phyloP scores from a whole-genome alignment of 2,113 vertebrate species.

The Crocuta crocuta region DNA sequence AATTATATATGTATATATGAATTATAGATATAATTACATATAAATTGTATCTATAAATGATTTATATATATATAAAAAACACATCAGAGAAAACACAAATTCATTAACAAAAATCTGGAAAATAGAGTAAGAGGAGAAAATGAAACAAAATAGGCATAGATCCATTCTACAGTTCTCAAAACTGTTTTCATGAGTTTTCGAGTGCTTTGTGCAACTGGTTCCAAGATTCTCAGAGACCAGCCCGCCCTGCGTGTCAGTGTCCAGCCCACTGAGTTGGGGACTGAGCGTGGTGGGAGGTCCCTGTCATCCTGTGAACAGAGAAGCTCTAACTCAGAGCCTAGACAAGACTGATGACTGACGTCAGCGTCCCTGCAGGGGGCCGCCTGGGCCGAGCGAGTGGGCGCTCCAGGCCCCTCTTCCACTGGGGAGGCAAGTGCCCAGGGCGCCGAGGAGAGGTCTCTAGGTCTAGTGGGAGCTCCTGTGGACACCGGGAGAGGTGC shows the following conservation, averaged over 20 bases:
- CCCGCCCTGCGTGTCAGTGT: neutral
- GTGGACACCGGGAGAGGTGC: neutral
- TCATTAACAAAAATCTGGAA: neutral
- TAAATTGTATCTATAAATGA: neutral
- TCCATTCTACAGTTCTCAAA: neutral
- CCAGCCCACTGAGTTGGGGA: neutral
- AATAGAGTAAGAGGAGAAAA: neutral
- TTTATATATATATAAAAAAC: neutral
- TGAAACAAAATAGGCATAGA: neutral
- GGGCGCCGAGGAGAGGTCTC: neutral
- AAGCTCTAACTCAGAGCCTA: neutral
- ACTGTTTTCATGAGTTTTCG: neutral
- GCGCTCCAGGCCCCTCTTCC: rapidly evolving
- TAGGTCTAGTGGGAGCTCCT: neutral
- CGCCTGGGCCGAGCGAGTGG: rapidly evolving
- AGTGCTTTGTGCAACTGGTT: neutral
- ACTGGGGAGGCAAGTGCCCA: neutral
- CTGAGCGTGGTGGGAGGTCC: neutral
- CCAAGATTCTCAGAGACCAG: neutral
- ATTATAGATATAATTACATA: no score
- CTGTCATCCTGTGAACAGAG: neutral
- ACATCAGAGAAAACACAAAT: neutral
- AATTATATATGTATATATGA: no score
- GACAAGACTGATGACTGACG: neutral
- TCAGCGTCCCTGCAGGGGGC: no score